Evolutionary conservation across 2,797 vertebrate species (phyloP).

Genomic region (Ptychadena robeensis): DNA sequence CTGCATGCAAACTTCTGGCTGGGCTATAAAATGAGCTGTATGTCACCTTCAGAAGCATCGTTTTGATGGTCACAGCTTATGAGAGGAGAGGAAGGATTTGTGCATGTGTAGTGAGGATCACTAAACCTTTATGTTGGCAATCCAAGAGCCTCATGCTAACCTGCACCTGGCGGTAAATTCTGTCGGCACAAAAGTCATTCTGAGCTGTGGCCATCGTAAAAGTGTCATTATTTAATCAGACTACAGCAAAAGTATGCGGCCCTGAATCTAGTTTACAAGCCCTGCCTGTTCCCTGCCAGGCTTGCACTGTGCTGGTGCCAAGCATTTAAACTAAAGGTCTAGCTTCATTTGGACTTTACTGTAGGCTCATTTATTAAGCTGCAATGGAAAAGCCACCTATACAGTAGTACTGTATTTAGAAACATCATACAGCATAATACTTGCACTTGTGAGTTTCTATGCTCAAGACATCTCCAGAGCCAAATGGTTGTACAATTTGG

Average conservation of each 20-base stretch:
- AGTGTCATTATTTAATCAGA: constrained; percentile 59
- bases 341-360: constrained; percentile 15
- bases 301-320: constrained; percentile 18
- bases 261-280: constrained; percentile 53
- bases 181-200: constrained; percentile 54
- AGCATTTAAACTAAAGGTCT: constrained; percentile 40
- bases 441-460: background rate
- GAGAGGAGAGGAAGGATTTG: constrained; percentile 51
- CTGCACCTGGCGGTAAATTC: constrained; percentile 57
- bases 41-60: constrained; percentile 55
- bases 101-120: constrained; percentile 56
- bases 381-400: background rate
- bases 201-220: constrained; percentile 56
- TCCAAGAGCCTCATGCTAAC: constrained; percentile 53
- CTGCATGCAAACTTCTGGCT: constrained; percentile 41
- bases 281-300: constrained; percentile 46
- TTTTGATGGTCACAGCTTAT: constrained; percentile 55
- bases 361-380: background rate
- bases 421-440: background rate
- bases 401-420: background rate
- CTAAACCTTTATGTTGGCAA: constrained; percentile 62
- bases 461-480: background rate
- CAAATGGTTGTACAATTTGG: too few relatives aligned
- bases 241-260: constrained; percentile 47
- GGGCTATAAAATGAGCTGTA: constrained; percentile 46